Evolutionary conservation across 1,140 invertebrate species (phyloP).

Genomic region (Megalonaias nervosa): DNA sequence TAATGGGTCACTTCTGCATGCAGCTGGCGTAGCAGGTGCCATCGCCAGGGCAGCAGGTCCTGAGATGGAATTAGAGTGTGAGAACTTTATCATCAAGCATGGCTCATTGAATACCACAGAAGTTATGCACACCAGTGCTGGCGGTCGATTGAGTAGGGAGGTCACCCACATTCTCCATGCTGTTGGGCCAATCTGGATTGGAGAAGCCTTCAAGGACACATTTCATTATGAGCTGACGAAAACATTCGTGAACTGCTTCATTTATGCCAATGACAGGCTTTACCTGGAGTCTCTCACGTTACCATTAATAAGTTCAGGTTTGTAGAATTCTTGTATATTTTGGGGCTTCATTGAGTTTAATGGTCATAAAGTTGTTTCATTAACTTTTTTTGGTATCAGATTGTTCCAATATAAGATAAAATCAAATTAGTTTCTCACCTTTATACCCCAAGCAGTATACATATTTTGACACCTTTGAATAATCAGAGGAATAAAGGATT

Average conservation of each 20-base stretch:
- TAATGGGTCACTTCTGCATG: slow-evolving; percentile 44
- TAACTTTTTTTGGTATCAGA: too few relatives aligned
- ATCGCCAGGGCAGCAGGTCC: slow-evolving; percentile 48
- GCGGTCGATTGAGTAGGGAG: slow-evolving; percentile 30
- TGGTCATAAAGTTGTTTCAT: too few relatives aligned
- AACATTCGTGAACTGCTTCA: slow-evolving; percentile 51
- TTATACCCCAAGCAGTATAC: too few relatives aligned
- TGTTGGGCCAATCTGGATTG: slow-evolving; percentile 44
- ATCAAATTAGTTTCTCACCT: too few relatives aligned
- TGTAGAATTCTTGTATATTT: background rate
- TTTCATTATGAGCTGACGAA: slow-evolving; percentile 39
- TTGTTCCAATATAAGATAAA: too few relatives aligned
- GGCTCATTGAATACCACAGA: slow-evolving; percentile 36
- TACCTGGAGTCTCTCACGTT: slow-evolving; percentile 45
- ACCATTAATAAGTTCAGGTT: slow-evolving; percentile 61
- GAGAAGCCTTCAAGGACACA: slow-evolving; percentile 14
- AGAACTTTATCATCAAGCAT: slow-evolving; percentile 25
- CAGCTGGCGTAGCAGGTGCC: slow-evolving; percentile 46
- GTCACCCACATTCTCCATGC: slow-evolving; percentile 48
- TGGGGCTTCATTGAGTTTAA: too few relatives aligned
- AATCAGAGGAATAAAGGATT: too few relatives aligned
- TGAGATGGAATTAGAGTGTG: slow-evolving; percentile 45
- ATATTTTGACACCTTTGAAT: too few relatives aligned
- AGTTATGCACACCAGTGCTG: slow-evolving; percentile 46
- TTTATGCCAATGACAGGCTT: slow-evolving; percentile 48